Conservation (phyloP, 2,797 vertebrate species). For the Zalophus californianus region DNA sequence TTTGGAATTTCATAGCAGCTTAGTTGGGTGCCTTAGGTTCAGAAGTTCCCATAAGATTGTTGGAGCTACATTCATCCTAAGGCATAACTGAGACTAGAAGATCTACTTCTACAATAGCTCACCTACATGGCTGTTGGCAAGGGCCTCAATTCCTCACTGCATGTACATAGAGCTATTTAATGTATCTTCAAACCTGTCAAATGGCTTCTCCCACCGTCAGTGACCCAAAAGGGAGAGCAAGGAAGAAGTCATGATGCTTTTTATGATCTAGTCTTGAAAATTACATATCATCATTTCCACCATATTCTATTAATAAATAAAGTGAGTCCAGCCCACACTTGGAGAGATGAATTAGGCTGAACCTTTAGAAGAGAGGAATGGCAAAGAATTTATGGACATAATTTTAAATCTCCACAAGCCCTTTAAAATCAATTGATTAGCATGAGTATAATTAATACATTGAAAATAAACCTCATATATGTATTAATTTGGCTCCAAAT, state of each 20-base stretch:
- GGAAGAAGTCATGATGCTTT: background rate
- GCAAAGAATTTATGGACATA: background rate
- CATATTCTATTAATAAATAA: background rate
- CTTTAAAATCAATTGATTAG: background rate
- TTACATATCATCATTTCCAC: background rate
- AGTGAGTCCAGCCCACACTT: background rate
- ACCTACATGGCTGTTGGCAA: background rate
- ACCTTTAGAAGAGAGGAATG: background rate
- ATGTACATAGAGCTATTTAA: background rate
- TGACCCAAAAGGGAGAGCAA: background rate
- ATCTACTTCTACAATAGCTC: background rate
- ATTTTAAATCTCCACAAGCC: background rate
- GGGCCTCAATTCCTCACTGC: background rate
- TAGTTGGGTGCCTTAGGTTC: background rate
- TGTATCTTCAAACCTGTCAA: background rate
- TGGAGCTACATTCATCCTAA: background rate
- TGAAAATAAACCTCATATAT: background rate
- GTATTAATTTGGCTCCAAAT: background rate
- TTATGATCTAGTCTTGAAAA: background rate
- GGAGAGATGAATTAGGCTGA: background rate
- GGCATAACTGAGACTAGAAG: background rate
- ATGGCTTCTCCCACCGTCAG: background rate
- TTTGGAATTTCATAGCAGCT: background rate
- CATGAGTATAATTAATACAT: background rate
- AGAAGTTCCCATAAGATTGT: background rate